Evolutionary conservation across 92 coral and sea anemone genomes (phyloP), one percentile per base, ranked within the genome.

Genomic region (Pocillopora grandis): DNA sequence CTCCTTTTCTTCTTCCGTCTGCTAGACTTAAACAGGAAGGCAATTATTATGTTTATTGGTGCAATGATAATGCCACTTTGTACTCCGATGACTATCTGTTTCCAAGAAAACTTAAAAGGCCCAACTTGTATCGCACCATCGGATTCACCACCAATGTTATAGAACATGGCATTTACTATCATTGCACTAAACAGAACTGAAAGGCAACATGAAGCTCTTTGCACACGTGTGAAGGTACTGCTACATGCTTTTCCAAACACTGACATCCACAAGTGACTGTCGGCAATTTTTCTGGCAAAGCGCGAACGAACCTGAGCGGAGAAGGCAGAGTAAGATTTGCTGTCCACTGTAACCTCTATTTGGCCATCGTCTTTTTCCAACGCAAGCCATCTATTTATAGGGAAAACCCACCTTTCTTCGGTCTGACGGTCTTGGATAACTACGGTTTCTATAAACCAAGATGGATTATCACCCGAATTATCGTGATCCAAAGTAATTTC

Each of bases 181-280:
- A 88, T 78, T 6, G 82, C 91, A 58, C 60, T 76, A 48, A 88
- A 67, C 3, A 81, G 76, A 8, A 88, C 13, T 57, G 73, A 49
- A 17, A 85, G 71, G 27, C 91, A 88, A 49, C 89, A 88, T 15
- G 91, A 81, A 4, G 89, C 86, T 36, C 91, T 80, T 66, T 85
- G 91, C 27, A 79, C 91, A 5, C 91, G 80, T 19, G 89, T 71
- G 60, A 88, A 88, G 14, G 76, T 13, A 49, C 66, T 71, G 37
- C 67, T 69, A 19, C 81, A 77, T n/a, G 85, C 72, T 56, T 89
- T 85, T 3, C 90, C 80, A 19, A 71, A 48, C 2, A 86, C 89
- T 10, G 92, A 89, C 9, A 89, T 31, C 92, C 92, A 89, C n/a
- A 89, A 49, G 17, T 89, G 92, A n/a, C 90, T 78, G 58, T 89